Base-by-base conservation (phyloP, 2,888 invertebrate species). In the Mylabris sibirica region DNA sequence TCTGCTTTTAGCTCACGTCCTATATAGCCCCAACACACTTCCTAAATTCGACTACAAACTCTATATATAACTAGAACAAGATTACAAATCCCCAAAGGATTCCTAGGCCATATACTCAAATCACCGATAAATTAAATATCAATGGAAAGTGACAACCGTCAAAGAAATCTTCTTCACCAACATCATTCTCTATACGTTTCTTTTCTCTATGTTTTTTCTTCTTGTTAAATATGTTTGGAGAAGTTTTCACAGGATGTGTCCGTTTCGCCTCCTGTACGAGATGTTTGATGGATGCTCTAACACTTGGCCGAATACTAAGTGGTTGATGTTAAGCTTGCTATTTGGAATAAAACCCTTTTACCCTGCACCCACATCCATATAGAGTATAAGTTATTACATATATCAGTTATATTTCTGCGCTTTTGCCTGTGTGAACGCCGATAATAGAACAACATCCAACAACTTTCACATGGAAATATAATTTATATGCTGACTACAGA, bases 391-490 rank as follows among this genome's bases (percentile, higher is more conserved):
- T 73, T 74, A 72, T 73, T 72, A 68, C 72, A 74, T 74, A 72
- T 74, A 71, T 71, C 72, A 74, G 71, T 72, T 72, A 71, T 72
- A 71, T 71, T 69, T 65, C 66, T 63, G 67, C 14, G 24, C 66
- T 68, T 72, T 73, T 66, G 67, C 66, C 66, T 66, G 71, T 68
- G 74, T 67, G 74, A 74, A 72, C 70, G 71, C 67, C 68, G 68
- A 71, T 70, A 70, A 72, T 69, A 72, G 65, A 57, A 17, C 64
- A 69, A 30, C 65, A 63, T 72, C 71, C 66, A 59, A 60, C 63
- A 65, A 64, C 63, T 68, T 71, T 69, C 64, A 65, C 63, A 62
- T 57, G 26, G 17, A 26, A n/a, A 57, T 57, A 72, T 74, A 72
- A 74, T 74, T 74, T 72, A 74, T 72, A 66, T 64, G 63, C 44